Conservation (phyloP, 2,888 invertebrate genomes). For the Lumbricus terrestris region DNA sequence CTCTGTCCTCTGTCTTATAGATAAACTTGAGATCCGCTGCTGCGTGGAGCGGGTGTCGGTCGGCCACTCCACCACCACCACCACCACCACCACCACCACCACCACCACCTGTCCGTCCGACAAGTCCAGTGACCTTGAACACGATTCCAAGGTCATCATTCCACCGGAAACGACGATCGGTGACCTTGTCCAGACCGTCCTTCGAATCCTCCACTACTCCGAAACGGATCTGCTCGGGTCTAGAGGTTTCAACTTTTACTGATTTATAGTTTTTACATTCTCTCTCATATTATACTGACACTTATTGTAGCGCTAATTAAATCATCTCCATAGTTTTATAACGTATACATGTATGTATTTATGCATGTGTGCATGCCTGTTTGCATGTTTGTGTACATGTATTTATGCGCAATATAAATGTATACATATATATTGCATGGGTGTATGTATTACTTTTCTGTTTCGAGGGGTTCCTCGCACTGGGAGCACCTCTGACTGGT, state of each 20-base stretch:
- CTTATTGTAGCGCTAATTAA: too few relatives aligned
- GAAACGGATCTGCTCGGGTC: conserved; percentile 59
- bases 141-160: conserved; percentile 93
- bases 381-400: too few relatives aligned
- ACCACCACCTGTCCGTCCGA: not conserved
- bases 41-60: not conserved
- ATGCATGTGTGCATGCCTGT: too few relatives aligned
- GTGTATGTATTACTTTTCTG: too few relatives aligned
- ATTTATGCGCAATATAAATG: too few relatives aligned
- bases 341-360: too few relatives aligned
- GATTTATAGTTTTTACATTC: too few relatives aligned
- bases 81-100: not conserved
- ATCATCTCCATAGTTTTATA: too few relatives aligned
- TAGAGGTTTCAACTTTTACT: conserved; percentile 57
- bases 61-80: not conserved
- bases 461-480: too few relatives aligned
- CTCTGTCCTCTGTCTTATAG: not conserved
- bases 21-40: not conserved
- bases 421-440: too few relatives aligned
- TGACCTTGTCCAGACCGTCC: conserved; percentile 85
- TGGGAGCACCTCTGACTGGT: too few relatives aligned
- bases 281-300: too few relatives aligned
- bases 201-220: conserved; percentile 86
- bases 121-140: conserved; percentile 64
- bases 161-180: conserved; percentile 84